phyloP scores from a whole-genome alignment of 2,888 invertebrate genomes.

The Papilio demoleus region DNA sequence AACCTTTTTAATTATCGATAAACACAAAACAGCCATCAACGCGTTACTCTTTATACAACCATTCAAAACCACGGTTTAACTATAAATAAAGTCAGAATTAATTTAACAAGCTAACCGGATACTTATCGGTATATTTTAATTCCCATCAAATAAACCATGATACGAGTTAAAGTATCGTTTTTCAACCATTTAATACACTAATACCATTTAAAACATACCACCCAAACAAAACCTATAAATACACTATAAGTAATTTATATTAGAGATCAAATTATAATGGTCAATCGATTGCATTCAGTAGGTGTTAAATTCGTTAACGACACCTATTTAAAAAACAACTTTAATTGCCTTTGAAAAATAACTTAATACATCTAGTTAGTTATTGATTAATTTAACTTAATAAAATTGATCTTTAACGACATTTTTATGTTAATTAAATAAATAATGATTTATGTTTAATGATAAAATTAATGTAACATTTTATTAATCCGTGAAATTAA shows the following conservation, averaged over 20 bases:
- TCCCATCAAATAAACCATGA: conserved; percentile 20
- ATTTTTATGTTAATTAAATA: conserved; percentile 44
- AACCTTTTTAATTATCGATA: background rate
- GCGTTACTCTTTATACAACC: background rate
- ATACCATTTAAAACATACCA: conserved; percentile 44
- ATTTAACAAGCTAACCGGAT: conserved; percentile 18
- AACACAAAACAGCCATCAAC: background rate
- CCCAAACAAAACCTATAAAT: conserved; percentile 37
- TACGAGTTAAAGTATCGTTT: conserved; percentile 24
- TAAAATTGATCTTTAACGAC: conserved; percentile 47
- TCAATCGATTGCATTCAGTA: conserved; percentile 45
- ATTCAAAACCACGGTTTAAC: background rate
- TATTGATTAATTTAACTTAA: conserved; percentile 48
- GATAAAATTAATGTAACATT: conserved; percentile 36
- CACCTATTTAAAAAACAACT: conserved; percentile 48
- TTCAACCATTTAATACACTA: conserved; percentile 29
- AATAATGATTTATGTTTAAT: conserved; percentile 45
- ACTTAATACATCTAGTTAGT: conserved; percentile 46
- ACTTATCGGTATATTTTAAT: conserved; percentile 17
- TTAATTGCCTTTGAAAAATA: conserved; percentile 57
- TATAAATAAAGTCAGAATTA: conserved; percentile 3
- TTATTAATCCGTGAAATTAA: conserved; percentile 30
- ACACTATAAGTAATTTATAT: conserved; percentile 25
- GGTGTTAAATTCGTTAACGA: conserved; percentile 57
- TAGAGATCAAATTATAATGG: conserved; percentile 40